Conservation (phyloP, 2,888 invertebrate genomes). For the Parnassius glacialis region DNA sequence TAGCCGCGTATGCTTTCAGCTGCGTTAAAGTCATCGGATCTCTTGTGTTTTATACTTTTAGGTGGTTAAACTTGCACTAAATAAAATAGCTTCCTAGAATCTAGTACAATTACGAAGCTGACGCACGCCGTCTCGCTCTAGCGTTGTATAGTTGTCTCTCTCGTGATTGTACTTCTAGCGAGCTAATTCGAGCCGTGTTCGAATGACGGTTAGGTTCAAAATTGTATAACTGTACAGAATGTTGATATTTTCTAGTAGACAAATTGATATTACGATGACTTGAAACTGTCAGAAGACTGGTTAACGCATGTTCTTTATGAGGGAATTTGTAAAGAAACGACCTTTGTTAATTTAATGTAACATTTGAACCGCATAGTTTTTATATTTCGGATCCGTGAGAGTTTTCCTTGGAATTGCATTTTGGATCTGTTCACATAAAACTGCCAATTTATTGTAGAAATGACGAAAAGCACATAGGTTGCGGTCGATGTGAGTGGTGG, state of each 20-base stretch:
- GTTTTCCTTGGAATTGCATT: background rate
- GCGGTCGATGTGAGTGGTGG: background rate
- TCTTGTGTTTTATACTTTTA: constrained; percentile 11
- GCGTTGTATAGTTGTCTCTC: background rate
- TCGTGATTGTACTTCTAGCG: background rate
- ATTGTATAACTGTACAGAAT: constrained; percentile 22
- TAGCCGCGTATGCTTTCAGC: background rate
- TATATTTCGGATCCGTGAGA: background rate
- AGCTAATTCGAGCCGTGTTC: background rate
- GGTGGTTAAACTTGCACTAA: background rate
- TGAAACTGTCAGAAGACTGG: constrained; percentile 40
- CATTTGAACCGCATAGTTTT: background rate
- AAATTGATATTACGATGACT: constrained; percentile 17
- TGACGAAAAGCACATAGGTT: background rate
- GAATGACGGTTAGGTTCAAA: constrained; percentile 3
- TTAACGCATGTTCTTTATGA: constrained; percentile 26
- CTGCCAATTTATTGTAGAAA: constrained; percentile 12
- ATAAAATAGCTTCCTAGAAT: background rate
- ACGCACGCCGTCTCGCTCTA: no score
- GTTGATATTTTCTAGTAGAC: constrained; percentile 14
- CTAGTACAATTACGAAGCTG: background rate
- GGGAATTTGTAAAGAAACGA: constrained; percentile 12
- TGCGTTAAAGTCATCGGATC: constrained; percentile 13
- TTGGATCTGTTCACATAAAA: constrained; percentile 7
- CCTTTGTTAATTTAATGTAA: background rate